Conservation (phyloP, 2,797 vertebrate genomes). For the Oryzias dopingdopingensis region DNA sequence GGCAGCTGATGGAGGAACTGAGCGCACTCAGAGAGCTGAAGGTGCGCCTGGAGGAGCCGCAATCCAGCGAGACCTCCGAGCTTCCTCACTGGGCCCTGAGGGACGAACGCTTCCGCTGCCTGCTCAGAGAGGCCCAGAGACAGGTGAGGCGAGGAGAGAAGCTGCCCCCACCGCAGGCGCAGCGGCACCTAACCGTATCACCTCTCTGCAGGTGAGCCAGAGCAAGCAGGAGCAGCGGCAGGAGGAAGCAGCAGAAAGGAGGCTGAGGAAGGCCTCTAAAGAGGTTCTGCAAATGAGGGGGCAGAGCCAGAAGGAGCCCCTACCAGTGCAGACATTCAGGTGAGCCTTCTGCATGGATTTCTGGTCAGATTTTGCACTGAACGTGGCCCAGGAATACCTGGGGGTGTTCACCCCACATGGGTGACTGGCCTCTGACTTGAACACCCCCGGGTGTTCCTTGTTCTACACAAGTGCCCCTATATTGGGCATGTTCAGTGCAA, state of each 20-base stretch:
- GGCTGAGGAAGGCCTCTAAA: slow-evolving; percentile 94
- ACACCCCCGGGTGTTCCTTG: too few relatives aligned
- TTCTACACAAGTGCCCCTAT: too few relatives aligned
- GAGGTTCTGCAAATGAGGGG: slow-evolving; percentile 94
- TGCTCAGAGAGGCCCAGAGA: slow-evolving; percentile 92
- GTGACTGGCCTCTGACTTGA: too few relatives aligned
- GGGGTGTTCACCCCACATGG: too few relatives aligned
- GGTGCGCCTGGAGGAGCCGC: slow-evolving; percentile 90
- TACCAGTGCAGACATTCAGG: slow-evolving; percentile 97
- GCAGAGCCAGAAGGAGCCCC: slow-evolving; percentile 92
- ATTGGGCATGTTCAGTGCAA: too few relatives aligned
- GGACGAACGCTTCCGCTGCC: slow-evolving; percentile 88
- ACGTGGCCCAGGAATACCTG: too few relatives aligned
- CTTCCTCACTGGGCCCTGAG: slow-evolving; percentile 91
- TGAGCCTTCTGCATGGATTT: slow-evolving; percentile 37
- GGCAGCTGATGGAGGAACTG: slow-evolving; percentile 95
- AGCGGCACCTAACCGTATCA: neutral
- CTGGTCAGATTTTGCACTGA: too few relatives aligned
- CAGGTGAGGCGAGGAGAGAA: slow-evolving; percentile 77
- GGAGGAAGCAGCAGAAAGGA: slow-evolving; percentile 92
- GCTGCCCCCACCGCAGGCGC: fast-evolving
- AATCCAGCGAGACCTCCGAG: slow-evolving; percentile 80
- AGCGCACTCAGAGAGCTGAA: slow-evolving; percentile 87
- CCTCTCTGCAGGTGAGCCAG: slow-evolving; percentile 83
- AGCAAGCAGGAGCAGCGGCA: slow-evolving; percentile 92